Evolutionary conservation across 1,140 invertebrate species (phyloP).

Genomic region (Eupristina koningsbergeri): DNA sequence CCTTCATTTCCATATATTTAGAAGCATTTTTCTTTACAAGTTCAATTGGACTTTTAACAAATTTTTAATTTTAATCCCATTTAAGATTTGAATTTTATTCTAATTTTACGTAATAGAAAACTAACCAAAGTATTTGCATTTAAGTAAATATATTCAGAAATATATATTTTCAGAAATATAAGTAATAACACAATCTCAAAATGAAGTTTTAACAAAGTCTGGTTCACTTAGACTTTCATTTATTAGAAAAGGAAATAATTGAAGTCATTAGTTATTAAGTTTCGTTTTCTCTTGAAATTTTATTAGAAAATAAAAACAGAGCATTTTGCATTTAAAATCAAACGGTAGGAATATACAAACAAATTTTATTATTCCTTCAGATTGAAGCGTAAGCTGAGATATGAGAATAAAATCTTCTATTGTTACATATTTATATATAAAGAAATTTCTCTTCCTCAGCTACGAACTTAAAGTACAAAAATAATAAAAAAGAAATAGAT

Average conservation of each 20-base stretch:
- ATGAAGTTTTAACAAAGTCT: background rate
- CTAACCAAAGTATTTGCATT: conserved; percentile 13
- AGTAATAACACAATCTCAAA: conserved; percentile 16
- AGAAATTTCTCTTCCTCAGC: conserved; percentile 22
- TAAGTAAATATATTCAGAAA: too few relatives aligned
- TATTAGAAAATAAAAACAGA: conserved; percentile 1
- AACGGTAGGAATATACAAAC: background rate
- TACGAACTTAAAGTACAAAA: conserved; percentile 45
- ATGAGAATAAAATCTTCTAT: conserved; percentile 6
- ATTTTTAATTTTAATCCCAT: conserved; percentile 16
- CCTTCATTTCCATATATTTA: background rate
- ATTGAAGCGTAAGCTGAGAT: background rate
- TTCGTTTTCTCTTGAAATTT: conserved; percentile 25
- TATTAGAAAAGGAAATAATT: background rate
- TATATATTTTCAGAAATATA: background rate
- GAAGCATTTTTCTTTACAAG: background rate
- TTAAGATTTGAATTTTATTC: conserved; percentile 6
- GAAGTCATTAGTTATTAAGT: conserved; percentile 42
- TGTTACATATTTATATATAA: background rate
- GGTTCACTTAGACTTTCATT: background rate
- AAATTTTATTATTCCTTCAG: conserved; percentile 12
- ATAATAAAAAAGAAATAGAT: conserved; percentile 17
- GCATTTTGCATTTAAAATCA: conserved; percentile 16
- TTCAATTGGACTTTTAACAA: background rate
- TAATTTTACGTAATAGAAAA: background rate